These are phyloP conservation scores for Ischnura elegans DNA, from an alignment of 2,888 invertebrate genomes.

Conservation along the genomic window DNA sequence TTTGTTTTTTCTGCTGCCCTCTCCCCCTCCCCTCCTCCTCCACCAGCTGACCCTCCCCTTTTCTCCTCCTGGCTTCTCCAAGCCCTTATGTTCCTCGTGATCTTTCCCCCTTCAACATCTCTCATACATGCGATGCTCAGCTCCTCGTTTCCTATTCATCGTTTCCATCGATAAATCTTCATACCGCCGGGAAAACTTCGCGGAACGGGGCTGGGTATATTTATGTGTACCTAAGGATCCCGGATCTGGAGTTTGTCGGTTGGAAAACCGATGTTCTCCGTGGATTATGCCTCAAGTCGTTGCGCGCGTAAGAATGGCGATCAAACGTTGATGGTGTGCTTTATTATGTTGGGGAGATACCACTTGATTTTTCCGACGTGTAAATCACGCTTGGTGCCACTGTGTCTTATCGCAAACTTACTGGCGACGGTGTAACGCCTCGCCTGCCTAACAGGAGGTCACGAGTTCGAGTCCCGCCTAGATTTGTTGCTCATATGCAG, in stretches of 20 bases:
- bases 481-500: too few species aligned
- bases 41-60: not conserved
- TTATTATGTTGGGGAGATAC: too few species aligned
- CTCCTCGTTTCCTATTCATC: constrained; percentile 18
- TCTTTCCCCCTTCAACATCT: not conserved
- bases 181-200: constrained; percentile 16
- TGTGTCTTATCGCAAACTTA: too few species aligned
- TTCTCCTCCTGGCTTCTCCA: not conserved
- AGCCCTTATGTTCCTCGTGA: not conserved
- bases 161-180: constrained; percentile 31
- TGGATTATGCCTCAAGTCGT: not conserved
- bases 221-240: not conserved
- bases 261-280: not conserved
- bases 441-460: too few species aligned
- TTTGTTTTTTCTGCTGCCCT: not conserved
- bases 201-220: not conserved
- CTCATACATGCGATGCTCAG: constrained; percentile 9
- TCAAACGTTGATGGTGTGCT: not conserved
- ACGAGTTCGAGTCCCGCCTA: too few species aligned
- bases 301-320: not conserved
- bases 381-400: too few species aligned
- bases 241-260: not conserved
- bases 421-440: too few species aligned
- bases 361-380: too few species aligned
- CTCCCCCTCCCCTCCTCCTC: not conserved